These are phyloP conservation scores for Hipposideros armiger DNA, from an alignment of 2,113 vertebrate genomes.

Conservation along the genomic window DNA sequence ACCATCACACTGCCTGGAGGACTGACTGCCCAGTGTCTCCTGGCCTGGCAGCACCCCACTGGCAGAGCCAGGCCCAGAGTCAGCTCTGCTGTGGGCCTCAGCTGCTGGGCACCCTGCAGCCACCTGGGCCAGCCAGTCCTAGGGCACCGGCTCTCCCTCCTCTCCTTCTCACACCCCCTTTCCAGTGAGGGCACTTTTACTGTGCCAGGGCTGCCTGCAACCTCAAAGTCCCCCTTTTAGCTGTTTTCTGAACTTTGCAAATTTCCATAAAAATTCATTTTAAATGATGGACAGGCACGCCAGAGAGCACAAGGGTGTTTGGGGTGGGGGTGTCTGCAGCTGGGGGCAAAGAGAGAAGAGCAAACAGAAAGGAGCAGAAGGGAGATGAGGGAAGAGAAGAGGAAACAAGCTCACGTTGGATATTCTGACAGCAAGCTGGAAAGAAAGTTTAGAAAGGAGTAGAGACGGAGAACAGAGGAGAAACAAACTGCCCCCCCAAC, in stretches of 20 bases:
- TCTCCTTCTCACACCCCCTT: neutral
- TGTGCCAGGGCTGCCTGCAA: accelerated
- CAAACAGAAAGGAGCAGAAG: neutral
- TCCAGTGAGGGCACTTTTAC: accelerated
- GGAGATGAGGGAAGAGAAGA: neutral
- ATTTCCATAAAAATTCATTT: conserved; percentile 44
- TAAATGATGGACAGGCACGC: neutral
- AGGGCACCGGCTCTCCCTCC: neutral
- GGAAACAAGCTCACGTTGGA: neutral
- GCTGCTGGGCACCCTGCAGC: neutral
- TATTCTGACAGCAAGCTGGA: neutral
- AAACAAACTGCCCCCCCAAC: neutral
- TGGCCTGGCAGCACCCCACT: neutral
- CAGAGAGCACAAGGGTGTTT: neutral
- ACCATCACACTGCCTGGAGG: accelerated
- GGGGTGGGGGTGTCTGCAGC: neutral
- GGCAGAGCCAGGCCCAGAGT: neutral
- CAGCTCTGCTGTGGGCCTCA: accelerated
- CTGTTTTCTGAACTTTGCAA: neutral
- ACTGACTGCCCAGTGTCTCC: neutral
- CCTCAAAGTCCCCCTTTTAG: neutral
- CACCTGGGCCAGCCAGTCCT: too few relatives aligned
- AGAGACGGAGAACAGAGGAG: neutral
- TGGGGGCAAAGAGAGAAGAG: neutral
- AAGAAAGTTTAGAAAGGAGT: neutral